phyloP scores from a whole-genome alignment of 2,888 invertebrate species.

The Thysanoteuthis rhombus region DNA sequence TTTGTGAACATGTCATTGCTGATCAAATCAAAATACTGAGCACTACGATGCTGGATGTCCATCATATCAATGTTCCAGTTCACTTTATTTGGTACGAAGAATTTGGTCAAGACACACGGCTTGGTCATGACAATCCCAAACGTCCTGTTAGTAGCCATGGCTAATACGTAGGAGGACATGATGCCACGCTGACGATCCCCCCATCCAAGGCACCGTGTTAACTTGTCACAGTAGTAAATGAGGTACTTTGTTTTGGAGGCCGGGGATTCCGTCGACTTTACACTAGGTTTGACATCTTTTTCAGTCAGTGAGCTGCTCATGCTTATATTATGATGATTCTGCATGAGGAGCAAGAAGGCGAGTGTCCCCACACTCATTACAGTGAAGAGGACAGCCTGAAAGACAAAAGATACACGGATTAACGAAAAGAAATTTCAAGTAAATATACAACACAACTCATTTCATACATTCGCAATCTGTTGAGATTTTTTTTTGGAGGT shows the following conservation, averaged over 20 bases:
- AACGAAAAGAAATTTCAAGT: too few relatives aligned
- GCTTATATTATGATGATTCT: background rate
- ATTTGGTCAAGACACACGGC: conserved; percentile 38
- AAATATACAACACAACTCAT: too few relatives aligned
- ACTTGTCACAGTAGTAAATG: conserved; percentile 39
- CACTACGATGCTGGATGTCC: conserved; percentile 35
- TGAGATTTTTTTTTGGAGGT: too few relatives aligned
- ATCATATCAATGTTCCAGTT: conserved; percentile 36
- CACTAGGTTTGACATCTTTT: background rate
- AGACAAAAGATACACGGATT: background rate
- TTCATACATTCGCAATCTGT: too few relatives aligned
- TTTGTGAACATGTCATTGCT: conserved; percentile 30
- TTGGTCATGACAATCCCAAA: conserved; percentile 40
- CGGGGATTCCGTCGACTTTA: background rate
- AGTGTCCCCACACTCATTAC: conserved; percentile 24
- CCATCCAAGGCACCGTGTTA: conserved; percentile 38
- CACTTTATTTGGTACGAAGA: conserved; percentile 39
- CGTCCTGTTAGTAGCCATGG: conserved; percentile 36
- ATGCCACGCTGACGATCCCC: conserved; percentile 41
- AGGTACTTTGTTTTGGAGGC: conserved; percentile 35
- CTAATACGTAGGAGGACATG: conserved; percentile 36
- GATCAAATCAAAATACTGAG: conserved; percentile 29
- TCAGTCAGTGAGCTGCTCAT: background rate
- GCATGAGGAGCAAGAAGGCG: conserved; percentile 13
- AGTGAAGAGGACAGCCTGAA: conserved; percentile 31